phyloP scores from a whole-genome alignment of 2,888 invertebrate genomes.

The Ophion ventricosus region DNA sequence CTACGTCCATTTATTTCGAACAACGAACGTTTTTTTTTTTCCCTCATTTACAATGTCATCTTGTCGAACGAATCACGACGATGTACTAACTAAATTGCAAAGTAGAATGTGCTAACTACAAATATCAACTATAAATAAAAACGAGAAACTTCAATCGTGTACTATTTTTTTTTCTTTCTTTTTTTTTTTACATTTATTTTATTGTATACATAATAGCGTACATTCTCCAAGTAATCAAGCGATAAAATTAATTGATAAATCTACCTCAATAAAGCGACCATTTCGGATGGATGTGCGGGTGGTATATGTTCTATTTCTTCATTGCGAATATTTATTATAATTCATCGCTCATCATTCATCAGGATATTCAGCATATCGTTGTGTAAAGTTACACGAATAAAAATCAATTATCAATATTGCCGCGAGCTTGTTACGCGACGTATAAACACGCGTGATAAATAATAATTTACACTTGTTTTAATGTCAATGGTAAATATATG shows the following conservation, averaged over 20 bases:
- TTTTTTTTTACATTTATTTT: slow-evolving; percentile 33
- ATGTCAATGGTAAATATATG: not conserved
- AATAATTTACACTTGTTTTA: slow-evolving; percentile 25
- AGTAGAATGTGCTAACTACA: not conserved
- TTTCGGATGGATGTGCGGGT: not conserved
- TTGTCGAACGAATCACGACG: too few relatives aligned
- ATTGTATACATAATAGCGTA: slow-evolving; percentile 1
- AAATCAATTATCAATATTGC: slow-evolving; percentile 24
- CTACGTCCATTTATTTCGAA: not conserved
- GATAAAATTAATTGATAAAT: slow-evolving; percentile 17
- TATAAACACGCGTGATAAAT: slow-evolving; percentile 26
- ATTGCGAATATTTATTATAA: not conserved
- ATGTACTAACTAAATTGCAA: not conserved
- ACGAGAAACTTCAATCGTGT: not conserved
- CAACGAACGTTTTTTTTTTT: too few relatives aligned
- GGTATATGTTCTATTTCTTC: not conserved
- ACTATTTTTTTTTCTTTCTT: not conserved
- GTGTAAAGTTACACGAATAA: slow-evolving; percentile 15
- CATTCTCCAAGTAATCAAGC: slow-evolving; percentile 23
- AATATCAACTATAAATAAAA: not conserved
- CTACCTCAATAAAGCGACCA: slow-evolving; percentile 3
- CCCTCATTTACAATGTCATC: too few relatives aligned
- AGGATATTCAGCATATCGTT: not conserved
- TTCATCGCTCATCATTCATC: too few relatives aligned
- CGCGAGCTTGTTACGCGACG: slow-evolving; percentile 20